Base-by-base conservation (phyloP, 2,113 vertebrate genomes). In the Paralichthys olivaceus region DNA sequence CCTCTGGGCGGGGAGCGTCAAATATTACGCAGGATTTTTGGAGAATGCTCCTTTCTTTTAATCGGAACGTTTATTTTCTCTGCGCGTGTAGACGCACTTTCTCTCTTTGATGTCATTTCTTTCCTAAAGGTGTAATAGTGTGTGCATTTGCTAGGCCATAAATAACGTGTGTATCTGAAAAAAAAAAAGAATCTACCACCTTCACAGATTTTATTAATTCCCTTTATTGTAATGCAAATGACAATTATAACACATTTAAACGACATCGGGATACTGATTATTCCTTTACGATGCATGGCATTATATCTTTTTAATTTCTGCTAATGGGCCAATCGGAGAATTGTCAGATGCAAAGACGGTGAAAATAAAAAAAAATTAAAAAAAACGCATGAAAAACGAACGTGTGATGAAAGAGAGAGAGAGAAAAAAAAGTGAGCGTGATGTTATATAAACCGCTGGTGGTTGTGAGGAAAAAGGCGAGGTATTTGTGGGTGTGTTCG, bases 1-100 rank as follows among this genome's bases (percentile, higher is more conserved):
- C 83, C 69, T 83, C 66, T 80, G 81, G 80, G 83, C 69, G 79
- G 77, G 77, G 69, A 70, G 49, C 58, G 60, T 14, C 75, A 60
- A 47, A 83, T 64, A 76, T 75, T 63, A 77, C 78, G 72, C 73
- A 64, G 70, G 58, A 65, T 86, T 80, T 81, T 78, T 59, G 67
- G 29, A 56, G 71, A 61, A 62, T 80, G 72, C 47, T 74, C 55
- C 57, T 62, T 84, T 68, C 45, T 66, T 56, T 51, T 69, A 20
- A 57, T 55, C 40, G 43, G 22, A 4, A 8, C 32, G 28, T 47
- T 60, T 34, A n/a, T 29, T 47, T 60, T 60, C 29, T 19, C 58
- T 32, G 58, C 57, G 20, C 19, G 15, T 62, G 57, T 32, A 58
- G 40, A 37, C 23, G 3, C 37, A 40, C 37, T 9, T 40, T 40